These are phyloP conservation scores for Amniataba percoides DNA, from an alignment of 2,797 vertebrate species.

Conservation along the genomic window DNA sequence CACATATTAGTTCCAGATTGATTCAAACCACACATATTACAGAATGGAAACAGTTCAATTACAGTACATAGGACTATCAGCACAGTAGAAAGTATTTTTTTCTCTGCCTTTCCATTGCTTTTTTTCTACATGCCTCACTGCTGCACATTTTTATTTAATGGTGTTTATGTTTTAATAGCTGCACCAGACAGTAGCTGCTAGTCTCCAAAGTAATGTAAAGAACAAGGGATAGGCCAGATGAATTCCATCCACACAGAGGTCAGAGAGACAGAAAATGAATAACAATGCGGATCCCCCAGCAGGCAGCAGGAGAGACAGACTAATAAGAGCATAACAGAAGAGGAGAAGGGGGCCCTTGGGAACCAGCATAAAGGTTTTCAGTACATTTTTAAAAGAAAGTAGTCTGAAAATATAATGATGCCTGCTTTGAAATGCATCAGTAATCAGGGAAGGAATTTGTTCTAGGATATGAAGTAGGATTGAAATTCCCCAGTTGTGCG, in stretches of 20 bases:
- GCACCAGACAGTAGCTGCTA: conserved; percentile 71
- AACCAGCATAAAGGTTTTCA: conserved; percentile 91
- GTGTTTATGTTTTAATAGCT: conserved; percentile 85
- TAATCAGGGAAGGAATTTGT: conserved; percentile 90
- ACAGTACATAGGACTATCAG: background rate
- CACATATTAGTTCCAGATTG: background rate
- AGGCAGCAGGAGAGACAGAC: conserved; percentile 91
- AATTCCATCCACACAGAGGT: conserved; percentile 93
- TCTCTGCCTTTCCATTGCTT: conserved; percentile 39
- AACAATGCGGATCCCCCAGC: conserved; percentile 93
- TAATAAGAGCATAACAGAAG: conserved; percentile 95
- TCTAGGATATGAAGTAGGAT: conserved; percentile 79
- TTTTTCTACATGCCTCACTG: conserved; percentile 60
- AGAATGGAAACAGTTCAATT: conserved; percentile 26
- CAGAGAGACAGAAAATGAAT: conserved; percentile 94
- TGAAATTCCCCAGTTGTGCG: conserved; percentile 79
- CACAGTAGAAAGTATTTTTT: conserved; percentile 37
- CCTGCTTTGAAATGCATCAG: conserved; percentile 92
- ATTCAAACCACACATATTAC: conserved; percentile 24
- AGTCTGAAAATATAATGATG: conserved; percentile 94
- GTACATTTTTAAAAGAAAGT: conserved; percentile 93
- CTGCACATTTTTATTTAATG: conserved; percentile 81
- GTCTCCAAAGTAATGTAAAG: conserved; percentile 80
- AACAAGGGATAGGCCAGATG: conserved; percentile 86
- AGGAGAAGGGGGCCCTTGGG: conserved; percentile 90